Evolutionary conservation across 2,888 invertebrate genomes (phyloP), one percentile per base, ranked within the genome.

Genomic region (Leptarthrus brevirostris): DNA sequence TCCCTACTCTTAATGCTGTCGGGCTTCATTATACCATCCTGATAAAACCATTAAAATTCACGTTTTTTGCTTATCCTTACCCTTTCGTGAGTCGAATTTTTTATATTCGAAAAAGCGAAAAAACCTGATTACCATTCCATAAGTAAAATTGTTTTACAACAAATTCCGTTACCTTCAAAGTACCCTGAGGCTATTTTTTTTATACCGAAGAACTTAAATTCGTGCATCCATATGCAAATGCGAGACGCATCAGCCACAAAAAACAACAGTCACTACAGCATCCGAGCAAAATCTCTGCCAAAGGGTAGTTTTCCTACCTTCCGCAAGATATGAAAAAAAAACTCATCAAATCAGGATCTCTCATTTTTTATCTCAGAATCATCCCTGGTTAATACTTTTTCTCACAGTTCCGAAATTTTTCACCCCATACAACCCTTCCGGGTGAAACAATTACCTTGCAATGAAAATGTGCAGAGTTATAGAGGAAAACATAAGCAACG

Each of bases 171-270:
- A 64, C 44, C 24, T 26, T 12, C 44, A 40, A 64, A 22, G 14
- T 12, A 44, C 26, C 40, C 40, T 22, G n/a, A 44, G 64, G 40
- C 44, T 24, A 64, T 64, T 64, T 64, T 64, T 64, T 61, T 30
- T 30, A 30, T 40, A 30, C 30, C 40, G 12, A 40, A 12, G 10
- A 40, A 40, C 40, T n/a, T 12, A 40, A 40, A 12, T 40, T 58
- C 64, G 12, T 22, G 44, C 24, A 22, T 36, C 34, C 24, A 44
- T 44, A 64, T 64, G 64, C 64, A 64, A 64, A 64, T 64, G 20
- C 14, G 26, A 64, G 47, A 24, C 40, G 40, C 64, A 40, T 64
- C 64, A 40, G 44, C 24, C 64, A 24, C 14, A 64, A 64, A 64
- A 64, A 64, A 64, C 64, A 64, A 64, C 64, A 64, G 44, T 8